Evolutionary conservation across 1,140 invertebrate species (phyloP).

Genomic region (Brachionus calyciflorus): DNA sequence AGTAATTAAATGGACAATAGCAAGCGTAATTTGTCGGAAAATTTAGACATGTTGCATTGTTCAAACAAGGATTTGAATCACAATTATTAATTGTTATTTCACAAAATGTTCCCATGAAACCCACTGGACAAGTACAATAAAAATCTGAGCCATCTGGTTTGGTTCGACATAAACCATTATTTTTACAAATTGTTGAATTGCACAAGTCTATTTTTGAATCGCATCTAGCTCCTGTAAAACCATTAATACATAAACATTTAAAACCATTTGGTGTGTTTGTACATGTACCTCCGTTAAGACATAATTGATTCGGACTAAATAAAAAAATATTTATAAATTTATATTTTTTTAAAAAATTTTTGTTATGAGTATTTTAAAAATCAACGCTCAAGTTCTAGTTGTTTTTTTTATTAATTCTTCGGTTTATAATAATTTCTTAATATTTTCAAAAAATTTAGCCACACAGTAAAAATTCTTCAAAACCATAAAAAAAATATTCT

Average conservation of each 20-base stretch:
- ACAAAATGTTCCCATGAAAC: conserved; percentile 31
- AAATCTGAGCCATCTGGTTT: neutral
- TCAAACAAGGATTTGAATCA: conserved; percentile 16
- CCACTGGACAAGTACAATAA: conserved; percentile 39
- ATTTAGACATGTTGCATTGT: conserved; percentile 25
- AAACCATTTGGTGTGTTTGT: neutral
- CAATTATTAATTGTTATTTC: conserved; percentile 39
- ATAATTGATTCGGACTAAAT: too few relatives aligned
- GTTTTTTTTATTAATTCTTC: too few relatives aligned
- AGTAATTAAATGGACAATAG: conserved; percentile 28
- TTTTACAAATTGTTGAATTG: neutral
- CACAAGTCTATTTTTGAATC: conserved; percentile 40
- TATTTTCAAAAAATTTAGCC: too few relatives aligned
- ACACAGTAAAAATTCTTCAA: too few relatives aligned
- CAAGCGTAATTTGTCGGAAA: conserved; percentile 20
- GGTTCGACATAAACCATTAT: conserved; percentile 44
- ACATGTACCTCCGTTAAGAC: conserved; percentile 55
- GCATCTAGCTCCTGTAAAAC: conserved; percentile 43
- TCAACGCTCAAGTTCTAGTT: too few relatives aligned
- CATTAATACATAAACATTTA: conserved; percentile 42
- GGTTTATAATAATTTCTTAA: too few relatives aligned
- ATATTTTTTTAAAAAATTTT: too few relatives aligned
- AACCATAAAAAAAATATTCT: too few relatives aligned
- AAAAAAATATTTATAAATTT: too few relatives aligned
- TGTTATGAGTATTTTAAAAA: too few relatives aligned